Percentiles rank a stretch among this genome's conserved stretches.
These are phyloP conservation scores for Lapara coniferarum DNA, from an alignment of 2,888 invertebrate species.

Conservation along the genomic window DNA sequence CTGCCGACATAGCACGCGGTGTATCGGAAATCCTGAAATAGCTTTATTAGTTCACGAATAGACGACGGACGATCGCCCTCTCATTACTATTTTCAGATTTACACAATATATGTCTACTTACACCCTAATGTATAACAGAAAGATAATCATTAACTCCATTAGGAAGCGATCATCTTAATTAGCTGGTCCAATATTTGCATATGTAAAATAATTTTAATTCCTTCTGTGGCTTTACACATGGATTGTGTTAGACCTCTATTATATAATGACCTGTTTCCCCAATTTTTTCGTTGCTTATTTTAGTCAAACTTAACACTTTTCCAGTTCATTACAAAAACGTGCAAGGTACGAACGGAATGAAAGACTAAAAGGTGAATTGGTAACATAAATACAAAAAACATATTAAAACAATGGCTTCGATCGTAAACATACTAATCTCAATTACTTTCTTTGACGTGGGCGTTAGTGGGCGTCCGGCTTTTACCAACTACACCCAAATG, in stretches of 20 bases:
- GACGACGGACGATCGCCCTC: constrained; percentile 75
- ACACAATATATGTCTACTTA: constrained; percentile 50
- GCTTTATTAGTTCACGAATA: constrained; percentile 73
- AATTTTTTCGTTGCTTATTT: no score
- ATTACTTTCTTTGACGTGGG: constrained; percentile 20
- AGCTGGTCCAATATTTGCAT: not conserved
- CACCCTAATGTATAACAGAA: constrained; percentile 42
- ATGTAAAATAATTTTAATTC: not conserved
- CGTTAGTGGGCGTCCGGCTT: constrained; percentile 7
- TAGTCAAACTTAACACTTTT: no score
- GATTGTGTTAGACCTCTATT: no score
- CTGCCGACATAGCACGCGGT: constrained; percentile 40
- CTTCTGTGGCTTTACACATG: no score
- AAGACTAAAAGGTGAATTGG: not conserved
- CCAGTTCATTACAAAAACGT: no score
- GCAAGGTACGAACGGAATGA: not conserved
- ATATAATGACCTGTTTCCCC: no score
- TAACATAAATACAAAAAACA: constrained; percentile 10
- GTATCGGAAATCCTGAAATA: constrained; percentile 71
- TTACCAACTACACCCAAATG: not conserved
- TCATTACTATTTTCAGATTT: constrained; percentile 68
- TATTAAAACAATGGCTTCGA: constrained; percentile 15
- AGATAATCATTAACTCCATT: not conserved
- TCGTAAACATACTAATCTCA: constrained; percentile 23
- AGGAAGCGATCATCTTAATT: not conserved